Percentiles rank a stretch among this genome's conserved stretches.
phyloP scores from a whole-genome alignment of 2,113 vertebrate species.

The Emydura subglobosa region DNA sequence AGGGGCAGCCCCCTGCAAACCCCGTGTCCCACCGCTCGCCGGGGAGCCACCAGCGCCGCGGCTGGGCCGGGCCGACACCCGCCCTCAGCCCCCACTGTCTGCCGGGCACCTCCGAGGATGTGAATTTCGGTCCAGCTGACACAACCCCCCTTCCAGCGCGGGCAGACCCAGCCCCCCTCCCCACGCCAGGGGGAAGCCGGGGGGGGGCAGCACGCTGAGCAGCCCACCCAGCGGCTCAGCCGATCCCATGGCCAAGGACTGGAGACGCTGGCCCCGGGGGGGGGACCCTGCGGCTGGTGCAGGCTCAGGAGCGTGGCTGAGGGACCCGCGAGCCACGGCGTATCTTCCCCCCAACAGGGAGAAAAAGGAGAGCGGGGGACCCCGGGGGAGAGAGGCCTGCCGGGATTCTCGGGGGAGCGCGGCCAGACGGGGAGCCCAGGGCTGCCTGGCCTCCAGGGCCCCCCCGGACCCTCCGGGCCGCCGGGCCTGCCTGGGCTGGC shows the following conservation, averaged over 20 bases:
- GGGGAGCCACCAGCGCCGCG: neutral
- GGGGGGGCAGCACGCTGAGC: neutral
- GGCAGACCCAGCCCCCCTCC: neutral
- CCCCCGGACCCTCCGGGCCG: conserved; percentile 11
- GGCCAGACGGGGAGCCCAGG: conserved; percentile 54
- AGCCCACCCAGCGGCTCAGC: neutral
- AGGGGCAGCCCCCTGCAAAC: neutral
- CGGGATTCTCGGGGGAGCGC: conserved; percentile 59
- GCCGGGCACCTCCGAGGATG: neutral
- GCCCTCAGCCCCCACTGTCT: neutral
- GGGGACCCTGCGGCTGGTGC: fast-evolving
- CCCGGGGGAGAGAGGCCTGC: conserved; percentile 59
- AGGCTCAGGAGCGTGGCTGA: fast-evolving
- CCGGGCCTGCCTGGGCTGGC: neutral
- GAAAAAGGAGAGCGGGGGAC: conserved; percentile 66
- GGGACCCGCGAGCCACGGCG: neutral
- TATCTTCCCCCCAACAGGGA: conserved; percentile 48
- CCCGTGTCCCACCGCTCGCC: neutral
- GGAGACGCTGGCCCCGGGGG: neutral
- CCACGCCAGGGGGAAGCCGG: too few species aligned
- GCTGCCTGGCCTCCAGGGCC: conserved; percentile 51
- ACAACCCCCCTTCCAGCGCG: neutral
- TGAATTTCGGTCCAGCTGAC: too few species aligned
- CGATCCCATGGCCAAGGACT: neutral
- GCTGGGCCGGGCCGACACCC: neutral